Percentiles rank a stretch among this genome's conserved stretches.
Conservation (phyloP, 2,888 invertebrate species). For the Metallyticus violacea region DNA sequence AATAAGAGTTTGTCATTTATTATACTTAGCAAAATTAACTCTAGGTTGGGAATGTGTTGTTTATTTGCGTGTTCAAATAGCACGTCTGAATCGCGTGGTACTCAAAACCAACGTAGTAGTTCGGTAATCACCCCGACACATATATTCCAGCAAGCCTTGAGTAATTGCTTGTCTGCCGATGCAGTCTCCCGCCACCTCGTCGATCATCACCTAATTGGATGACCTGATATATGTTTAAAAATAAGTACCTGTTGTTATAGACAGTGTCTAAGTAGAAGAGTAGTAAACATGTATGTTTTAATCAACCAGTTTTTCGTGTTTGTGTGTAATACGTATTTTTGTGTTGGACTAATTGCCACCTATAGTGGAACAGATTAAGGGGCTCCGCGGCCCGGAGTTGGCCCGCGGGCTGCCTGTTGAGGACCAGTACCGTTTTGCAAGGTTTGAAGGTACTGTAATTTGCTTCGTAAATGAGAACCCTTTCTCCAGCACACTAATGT, state of each 20-base stretch:
- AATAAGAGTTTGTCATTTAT: too few relatives aligned
- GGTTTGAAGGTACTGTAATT: neutral
- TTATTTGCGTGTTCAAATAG: too few relatives aligned
- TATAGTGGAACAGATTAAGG: conserved; percentile 1
- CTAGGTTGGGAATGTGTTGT: too few relatives aligned
- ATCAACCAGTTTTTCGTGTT: neutral
- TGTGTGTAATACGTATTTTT: neutral
- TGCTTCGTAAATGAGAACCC: neutral
- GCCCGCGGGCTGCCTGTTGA: conserved; percentile 7
- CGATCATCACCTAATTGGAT: too few relatives aligned
- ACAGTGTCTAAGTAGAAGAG: neutral
- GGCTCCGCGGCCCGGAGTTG: neutral
- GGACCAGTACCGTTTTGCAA: neutral
- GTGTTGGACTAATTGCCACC: neutral
- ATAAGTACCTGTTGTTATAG: neutral
- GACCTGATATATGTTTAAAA: neutral
- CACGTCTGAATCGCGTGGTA: too few relatives aligned
- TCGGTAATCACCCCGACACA: too few relatives aligned
- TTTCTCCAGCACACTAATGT: neutral
- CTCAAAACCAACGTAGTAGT: too few relatives aligned
- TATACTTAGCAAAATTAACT: too few relatives aligned
- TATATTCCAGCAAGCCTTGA: too few relatives aligned
- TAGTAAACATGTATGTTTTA: neutral
- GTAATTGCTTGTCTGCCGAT: neutral
- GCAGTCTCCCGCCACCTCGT: neutral